Percentiles rank a stretch among this genome's conserved stretches.
phyloP scores from a whole-genome alignment of 2,797 vertebrate genomes.

The Melanotaenia trifasciata region DNA sequence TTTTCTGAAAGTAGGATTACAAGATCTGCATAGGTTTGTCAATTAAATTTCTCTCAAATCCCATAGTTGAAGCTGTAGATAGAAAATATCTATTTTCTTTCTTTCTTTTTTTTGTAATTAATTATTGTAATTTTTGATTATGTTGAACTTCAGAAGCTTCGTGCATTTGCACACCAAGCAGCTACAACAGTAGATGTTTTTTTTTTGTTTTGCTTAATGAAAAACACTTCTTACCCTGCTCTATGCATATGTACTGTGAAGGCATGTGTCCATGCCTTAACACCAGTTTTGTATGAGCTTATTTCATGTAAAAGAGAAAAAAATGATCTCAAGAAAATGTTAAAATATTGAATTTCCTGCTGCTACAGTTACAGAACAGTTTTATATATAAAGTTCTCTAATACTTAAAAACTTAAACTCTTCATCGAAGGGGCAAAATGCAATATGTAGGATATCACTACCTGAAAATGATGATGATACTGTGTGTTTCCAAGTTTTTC shows the following conservation, averaged over 20 bases:
- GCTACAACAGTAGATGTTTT: constrained; percentile 16
- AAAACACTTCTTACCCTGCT: constrained; percentile 62
- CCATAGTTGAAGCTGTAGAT: constrained; percentile 24
- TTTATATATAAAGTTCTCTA: constrained; percentile 55
- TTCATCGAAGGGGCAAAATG: constrained; percentile 53
- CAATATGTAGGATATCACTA: constrained; percentile 64
- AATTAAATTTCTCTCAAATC: constrained; percentile 22
- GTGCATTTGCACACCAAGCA: constrained; percentile 31
- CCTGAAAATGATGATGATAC: constrained; percentile 54
- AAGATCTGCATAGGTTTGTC: constrained; percentile 16
- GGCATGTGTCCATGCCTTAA: constrained; percentile 79
- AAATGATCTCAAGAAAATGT: constrained; percentile 4
- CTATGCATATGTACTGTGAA: constrained; percentile 71
- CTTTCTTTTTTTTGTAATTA: constrained; percentile 12
- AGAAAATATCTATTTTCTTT: not conserved
- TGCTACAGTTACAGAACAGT: constrained; percentile 65
- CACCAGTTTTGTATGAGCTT: constrained; percentile 40
- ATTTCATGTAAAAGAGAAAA: constrained; percentile 55
- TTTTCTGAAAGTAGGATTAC: constrained; percentile 36
- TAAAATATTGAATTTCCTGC: constrained; percentile 34
- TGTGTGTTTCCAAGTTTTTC: constrained; percentile 59
- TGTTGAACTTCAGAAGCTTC: constrained; percentile 34
- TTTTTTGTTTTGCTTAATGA: constrained; percentile 32
- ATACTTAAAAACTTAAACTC: constrained; percentile 20
- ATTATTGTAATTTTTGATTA: constrained; percentile 19